Conservation (phyloP, 2,113 vertebrate species). For the Ophiodon elongatus region DNA sequence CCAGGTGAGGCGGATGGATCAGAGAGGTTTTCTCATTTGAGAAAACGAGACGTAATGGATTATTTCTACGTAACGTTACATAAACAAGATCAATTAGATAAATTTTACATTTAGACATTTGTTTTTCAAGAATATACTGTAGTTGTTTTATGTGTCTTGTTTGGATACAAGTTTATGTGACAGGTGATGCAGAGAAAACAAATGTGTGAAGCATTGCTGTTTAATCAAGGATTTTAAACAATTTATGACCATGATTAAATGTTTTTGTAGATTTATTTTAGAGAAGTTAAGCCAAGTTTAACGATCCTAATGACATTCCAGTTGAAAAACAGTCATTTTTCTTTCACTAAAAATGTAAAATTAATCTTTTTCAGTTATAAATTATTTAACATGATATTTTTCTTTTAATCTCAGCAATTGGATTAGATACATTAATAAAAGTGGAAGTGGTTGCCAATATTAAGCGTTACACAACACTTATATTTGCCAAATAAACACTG, state of each 20-base stretch:
- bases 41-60: not conserved
- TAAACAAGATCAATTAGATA: not conserved
- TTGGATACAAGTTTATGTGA: not conserved
- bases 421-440: not conserved
- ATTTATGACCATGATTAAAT: not conserved
- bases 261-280: not conserved
- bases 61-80: not conserved
- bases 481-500: not conserved
- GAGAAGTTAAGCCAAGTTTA: not conserved
- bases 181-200: not conserved
- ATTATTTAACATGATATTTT: not conserved
- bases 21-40: slow-evolving; percentile 25
- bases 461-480: not conserved
- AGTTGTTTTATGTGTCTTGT: not conserved
- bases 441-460: not conserved
- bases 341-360: not conserved
- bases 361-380: not conserved
- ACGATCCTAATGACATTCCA: not conserved
- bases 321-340: not conserved
- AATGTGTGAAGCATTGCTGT: not conserved
- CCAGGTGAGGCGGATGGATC: not conserved
- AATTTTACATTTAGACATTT: not conserved
- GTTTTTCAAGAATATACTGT: not conserved
- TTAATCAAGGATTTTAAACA: not conserved
- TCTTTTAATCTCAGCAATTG: not conserved